Conservation (phyloP, 2,797 vertebrate species). For the Cottoperca gobio region DNA sequence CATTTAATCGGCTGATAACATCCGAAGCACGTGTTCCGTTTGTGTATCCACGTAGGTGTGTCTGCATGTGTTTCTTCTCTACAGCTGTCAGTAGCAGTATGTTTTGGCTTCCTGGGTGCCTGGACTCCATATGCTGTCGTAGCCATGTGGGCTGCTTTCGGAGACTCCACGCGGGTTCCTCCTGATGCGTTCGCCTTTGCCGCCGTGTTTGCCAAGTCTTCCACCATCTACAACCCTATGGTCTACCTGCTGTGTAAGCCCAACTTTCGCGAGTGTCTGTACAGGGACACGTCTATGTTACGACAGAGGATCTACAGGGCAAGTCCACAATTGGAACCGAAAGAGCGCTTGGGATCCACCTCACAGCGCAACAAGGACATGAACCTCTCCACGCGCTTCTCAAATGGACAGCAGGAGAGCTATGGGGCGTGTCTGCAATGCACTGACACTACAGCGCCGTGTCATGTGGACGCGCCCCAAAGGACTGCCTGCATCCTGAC, state of each 20-base stretch:
- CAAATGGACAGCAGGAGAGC: conserved; percentile 73
- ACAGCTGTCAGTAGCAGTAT: conserved; percentile 89
- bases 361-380: conserved; percentile 69
- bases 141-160: conserved; percentile 88
- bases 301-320: conserved; percentile 80
- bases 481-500: conserved; percentile 76
- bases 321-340: conserved; percentile 49
- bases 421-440: conserved; percentile 74
- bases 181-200: conserved; percentile 86
- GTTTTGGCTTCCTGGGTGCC: conserved; percentile 88
- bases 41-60: neutral
- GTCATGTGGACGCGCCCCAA: conserved; percentile 60
- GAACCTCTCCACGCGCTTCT: conserved; percentile 70
- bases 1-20: too few relatives aligned
- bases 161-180: conserved; percentile 80
- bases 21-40: neutral
- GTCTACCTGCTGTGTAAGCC: conserved; percentile 90
- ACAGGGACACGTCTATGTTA: conserved; percentile 77
- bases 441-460: conserved; percentile 29
- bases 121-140: conserved; percentile 89
- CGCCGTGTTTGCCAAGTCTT: conserved; percentile 88
- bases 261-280: conserved; percentile 88
- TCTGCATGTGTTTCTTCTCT: conserved; percentile 50
- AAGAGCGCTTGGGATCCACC: conserved; percentile 55
- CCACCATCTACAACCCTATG: conserved; percentile 89